phyloP scores from a whole-genome alignment of 1,140 invertebrate species.

The Trachymyrmex cornetzi region DNA sequence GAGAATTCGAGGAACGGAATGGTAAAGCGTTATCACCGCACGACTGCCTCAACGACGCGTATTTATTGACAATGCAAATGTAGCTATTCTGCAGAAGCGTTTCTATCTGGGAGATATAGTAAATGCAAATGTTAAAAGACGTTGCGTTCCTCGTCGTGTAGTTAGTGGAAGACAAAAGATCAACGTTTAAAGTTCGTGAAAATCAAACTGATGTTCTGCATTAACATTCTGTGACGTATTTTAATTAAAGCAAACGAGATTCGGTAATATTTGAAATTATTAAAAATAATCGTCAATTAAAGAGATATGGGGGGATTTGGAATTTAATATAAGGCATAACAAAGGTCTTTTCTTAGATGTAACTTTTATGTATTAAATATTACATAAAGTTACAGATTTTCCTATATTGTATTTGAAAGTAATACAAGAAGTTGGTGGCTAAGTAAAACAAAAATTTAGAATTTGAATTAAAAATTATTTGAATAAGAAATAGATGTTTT shows the following conservation, averaged over 20 bases:
- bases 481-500: too few species aligned
- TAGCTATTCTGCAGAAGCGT: not conserved
- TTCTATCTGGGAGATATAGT: not conserved
- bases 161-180: conserved; percentile 14
- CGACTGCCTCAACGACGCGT: conserved; percentile 1
- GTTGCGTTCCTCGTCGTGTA: not conserved
- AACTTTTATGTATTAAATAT: conserved; percentile 4
- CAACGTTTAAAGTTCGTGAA: conserved; percentile 6
- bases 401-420: too few species aligned
- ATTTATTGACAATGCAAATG: conserved; percentile 51
- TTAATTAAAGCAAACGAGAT: conserved; percentile 10
- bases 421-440: too few species aligned
- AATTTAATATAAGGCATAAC: not conserved
- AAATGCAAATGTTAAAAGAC: conserved; percentile 28
- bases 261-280: not conserved
- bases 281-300: not conserved
- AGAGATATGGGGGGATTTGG: not conserved
- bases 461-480: too few species aligned
- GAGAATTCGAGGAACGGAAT: conserved; percentile 9
- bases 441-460: too few species aligned
- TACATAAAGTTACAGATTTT: not conserved
- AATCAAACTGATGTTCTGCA: not conserved
- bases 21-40: conserved; percentile 17
- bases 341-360: not conserved
- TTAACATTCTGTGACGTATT: not conserved